Conservation (phyloP, 1,140 invertebrate species). For the Harlomillsia oculata region DNA sequence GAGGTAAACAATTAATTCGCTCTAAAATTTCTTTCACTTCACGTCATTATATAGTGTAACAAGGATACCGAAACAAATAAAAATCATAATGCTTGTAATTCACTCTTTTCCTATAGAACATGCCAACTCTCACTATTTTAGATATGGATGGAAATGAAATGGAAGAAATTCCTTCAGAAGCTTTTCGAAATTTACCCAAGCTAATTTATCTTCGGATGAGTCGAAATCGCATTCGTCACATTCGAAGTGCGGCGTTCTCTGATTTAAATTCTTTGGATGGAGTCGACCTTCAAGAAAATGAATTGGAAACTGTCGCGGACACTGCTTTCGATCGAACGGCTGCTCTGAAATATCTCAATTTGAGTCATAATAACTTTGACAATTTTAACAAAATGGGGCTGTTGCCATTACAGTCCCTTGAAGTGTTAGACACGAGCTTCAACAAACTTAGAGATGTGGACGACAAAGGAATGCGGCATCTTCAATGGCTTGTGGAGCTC, state of each 20-base stretch:
- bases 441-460: slow-evolving; percentile 63
- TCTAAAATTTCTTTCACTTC: no score
- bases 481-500: slow-evolving; percentile 75
- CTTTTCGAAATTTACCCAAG: slow-evolving; percentile 62
- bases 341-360: slow-evolving; percentile 66
- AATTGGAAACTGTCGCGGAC: slow-evolving; percentile 56
- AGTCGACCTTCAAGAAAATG: slow-evolving; percentile 71
- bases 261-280: slow-evolving; percentile 62
- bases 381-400: slow-evolving; percentile 61
- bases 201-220: slow-evolving; percentile 66
- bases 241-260: slow-evolving; percentile 62
- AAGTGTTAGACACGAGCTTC: slow-evolving; percentile 63
- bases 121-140: slow-evolving; percentile 58
- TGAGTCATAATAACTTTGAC: slow-evolving; percentile 55
- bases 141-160: slow-evolving; percentile 75
- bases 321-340: slow-evolving; percentile 67
- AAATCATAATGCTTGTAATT: not conserved
- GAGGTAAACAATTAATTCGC: slow-evolving; percentile 16
- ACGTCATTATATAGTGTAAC: no score
- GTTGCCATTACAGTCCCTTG: slow-evolving; percentile 59
- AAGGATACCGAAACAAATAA: no score
- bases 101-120: slow-evolving; percentile 40
- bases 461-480: slow-evolving; percentile 50
- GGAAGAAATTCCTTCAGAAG: slow-evolving; percentile 61
- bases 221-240: slow-evolving; percentile 53